Evolutionary conservation across 2,113 vertebrate genomes (phyloP).

Genomic region (Lipotes vexillifer): DNA sequence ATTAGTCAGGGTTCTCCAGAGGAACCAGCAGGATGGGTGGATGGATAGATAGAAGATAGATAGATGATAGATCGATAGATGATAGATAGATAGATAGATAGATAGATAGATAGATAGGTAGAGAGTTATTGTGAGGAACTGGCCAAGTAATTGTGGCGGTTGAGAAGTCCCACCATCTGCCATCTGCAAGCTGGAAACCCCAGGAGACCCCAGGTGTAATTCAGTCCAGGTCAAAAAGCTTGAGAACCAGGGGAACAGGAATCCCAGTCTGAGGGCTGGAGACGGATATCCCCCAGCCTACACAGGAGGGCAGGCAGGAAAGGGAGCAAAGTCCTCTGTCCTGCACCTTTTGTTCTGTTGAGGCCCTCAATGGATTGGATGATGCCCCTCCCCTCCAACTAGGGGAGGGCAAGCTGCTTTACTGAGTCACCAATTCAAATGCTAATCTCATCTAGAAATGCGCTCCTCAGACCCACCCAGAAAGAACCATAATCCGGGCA

Average conservation of each 20-base stretch:
- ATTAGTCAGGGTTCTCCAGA: not conserved
- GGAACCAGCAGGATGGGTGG: not conserved
- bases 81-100: no score
- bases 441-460: not conserved
- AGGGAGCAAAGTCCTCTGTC: not conserved
- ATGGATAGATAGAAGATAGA: no score
- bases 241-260: not conserved
- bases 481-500: not conserved
- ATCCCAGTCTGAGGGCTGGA: not conserved
- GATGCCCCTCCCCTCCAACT: not conserved
- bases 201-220: not conserved
- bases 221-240: not conserved
- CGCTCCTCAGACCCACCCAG: not conserved
- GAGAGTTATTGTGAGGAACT: not conserved
- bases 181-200: not conserved
- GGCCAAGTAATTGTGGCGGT: not conserved
- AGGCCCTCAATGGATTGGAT: accelerated
- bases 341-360: not conserved
- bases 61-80: no score
- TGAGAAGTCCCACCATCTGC: not conserved
- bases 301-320: not conserved
- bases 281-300: not conserved
- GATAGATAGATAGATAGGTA: no score
- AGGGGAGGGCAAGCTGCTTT: not conserved
- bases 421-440: not conserved